These are phyloP conservation scores for Apamea monoglypha DNA, from an alignment of 2,888 invertebrate genomes.

Conservation along the genomic window DNA sequence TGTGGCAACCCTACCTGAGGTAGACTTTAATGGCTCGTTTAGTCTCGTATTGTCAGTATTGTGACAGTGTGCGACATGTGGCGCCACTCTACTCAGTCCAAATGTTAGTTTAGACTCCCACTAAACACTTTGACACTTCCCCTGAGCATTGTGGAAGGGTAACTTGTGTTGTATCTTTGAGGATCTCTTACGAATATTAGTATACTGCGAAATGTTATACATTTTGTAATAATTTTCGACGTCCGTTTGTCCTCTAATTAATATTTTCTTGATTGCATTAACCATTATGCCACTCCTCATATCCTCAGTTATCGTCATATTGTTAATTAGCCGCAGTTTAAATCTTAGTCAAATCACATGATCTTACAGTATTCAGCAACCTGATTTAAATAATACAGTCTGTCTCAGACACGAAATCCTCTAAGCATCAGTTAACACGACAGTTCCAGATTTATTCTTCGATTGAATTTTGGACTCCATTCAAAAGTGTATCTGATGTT, in stretches of 20 bases:
- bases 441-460: too few species aligned
- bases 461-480: too few species aligned
- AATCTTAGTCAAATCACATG: too few species aligned
- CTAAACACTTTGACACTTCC: conserved; percentile 6
- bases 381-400: too few species aligned
- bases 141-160: background rate
- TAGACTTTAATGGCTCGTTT: conserved; percentile 7
- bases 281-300: background rate
- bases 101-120: background rate
- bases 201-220: background rate
- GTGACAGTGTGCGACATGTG: conserved; percentile 7
- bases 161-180: background rate
- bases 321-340: background rate
- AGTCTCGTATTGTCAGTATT: conserved; percentile 1
- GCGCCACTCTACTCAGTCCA: background rate
- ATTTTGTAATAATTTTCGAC: background rate
- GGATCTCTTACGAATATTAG: background rate
- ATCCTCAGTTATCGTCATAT: too few species aligned
- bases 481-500: background rate
- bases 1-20: conserved; percentile 18
- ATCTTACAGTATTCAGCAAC: too few species aligned
- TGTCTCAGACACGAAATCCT: too few species aligned
- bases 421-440: too few species aligned
- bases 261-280: background rate
- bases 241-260: background rate